Evolutionary conservation across 2,888 invertebrate genomes (phyloP).

Genomic region (Neoscelio sp.): DNA sequence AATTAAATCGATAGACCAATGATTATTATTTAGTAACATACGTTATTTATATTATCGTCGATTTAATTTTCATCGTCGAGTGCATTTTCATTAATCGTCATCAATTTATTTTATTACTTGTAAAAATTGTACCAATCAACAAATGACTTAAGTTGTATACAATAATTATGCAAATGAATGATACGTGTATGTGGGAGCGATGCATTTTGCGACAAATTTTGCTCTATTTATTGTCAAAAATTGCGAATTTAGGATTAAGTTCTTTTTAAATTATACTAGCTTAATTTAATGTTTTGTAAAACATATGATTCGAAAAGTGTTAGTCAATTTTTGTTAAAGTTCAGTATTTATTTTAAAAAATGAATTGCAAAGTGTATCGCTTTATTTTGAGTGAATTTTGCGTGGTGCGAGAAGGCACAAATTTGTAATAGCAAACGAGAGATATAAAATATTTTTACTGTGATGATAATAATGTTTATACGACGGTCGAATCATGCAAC

Average conservation of each 20-base stretch:
- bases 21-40: conserved; percentile 79
- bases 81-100: conserved; percentile 74
- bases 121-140: conserved; percentile 74
- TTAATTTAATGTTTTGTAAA: conserved; percentile 53
- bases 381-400: conserved; percentile 52
- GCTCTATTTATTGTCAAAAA: conserved; percentile 24
- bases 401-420: conserved; percentile 71
- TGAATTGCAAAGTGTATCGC: conserved; percentile 53
- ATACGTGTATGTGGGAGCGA: conserved; percentile 28
- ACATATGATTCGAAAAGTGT: conserved; percentile 17
- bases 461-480: conserved; percentile 84
- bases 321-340: conserved; percentile 40
- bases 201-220: conserved; percentile 37
- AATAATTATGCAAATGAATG: conserved; percentile 44
- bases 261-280: conserved; percentile 30
- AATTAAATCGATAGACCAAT: conserved; percentile 80
- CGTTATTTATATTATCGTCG: conserved; percentile 73
- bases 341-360: conserved; percentile 59
- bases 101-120: conserved; percentile 78
- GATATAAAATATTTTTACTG: conserved; percentile 82
- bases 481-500: conserved; percentile 78
- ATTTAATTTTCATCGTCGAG: conserved; percentile 72
- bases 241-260: conserved; percentile 8
- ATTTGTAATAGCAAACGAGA: conserved; percentile 73
- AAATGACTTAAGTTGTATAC: conserved; percentile 77